phyloP scores from a whole-genome alignment of 2,113 vertebrate genomes.

The Dinomys branickii region DNA sequence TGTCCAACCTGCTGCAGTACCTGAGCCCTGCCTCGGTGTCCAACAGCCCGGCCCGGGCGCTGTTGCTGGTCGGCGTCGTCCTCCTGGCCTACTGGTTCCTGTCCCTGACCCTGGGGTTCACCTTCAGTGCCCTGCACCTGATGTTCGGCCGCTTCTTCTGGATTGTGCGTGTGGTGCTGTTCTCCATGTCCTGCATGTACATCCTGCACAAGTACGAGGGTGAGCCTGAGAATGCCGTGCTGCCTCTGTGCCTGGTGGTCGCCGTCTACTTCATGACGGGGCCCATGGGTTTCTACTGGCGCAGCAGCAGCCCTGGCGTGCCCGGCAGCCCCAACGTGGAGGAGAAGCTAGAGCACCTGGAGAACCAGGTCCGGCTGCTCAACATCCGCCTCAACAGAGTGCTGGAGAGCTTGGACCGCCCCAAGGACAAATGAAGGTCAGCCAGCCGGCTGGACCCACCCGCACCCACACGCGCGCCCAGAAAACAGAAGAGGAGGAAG shows the following conservation, averaged over 20 bases:
- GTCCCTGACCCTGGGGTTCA: constrained; percentile 93
- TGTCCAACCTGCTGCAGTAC: constrained; percentile 95
- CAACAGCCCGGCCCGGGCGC: constrained; percentile 89
- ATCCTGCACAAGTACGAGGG: constrained; percentile 98
- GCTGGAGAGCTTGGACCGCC: constrained; percentile 93
- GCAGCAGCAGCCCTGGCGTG: constrained; percentile 80
- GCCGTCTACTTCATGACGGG: constrained; percentile 97
- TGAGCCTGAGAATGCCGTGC: constrained; percentile 92
- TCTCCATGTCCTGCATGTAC: constrained; percentile 96
- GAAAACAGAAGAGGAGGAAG: background rate
- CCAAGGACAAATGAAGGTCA: constrained; percentile 88
- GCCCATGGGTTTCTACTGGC: constrained; percentile 95
- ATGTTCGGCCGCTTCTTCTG: constrained; percentile 97
- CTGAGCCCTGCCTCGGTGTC: constrained; percentile 91
- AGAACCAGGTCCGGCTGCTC: constrained; percentile 95
- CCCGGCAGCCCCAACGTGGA: constrained; percentile 89
- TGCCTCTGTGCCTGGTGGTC: constrained; percentile 96
- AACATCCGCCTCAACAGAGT: constrained; percentile 96
- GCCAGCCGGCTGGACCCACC: constrained; percentile 47
- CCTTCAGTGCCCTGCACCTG: constrained; percentile 93
- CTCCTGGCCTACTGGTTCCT: constrained; percentile 93
- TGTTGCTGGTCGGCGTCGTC: constrained; percentile 92
- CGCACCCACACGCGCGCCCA: constrained; percentile 75
- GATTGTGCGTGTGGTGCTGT: constrained; percentile 91
- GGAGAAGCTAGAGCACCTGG: constrained; percentile 97